Conservation (phyloP, 1,140 invertebrate genomes). For the Harpegnathos saltator region DNA sequence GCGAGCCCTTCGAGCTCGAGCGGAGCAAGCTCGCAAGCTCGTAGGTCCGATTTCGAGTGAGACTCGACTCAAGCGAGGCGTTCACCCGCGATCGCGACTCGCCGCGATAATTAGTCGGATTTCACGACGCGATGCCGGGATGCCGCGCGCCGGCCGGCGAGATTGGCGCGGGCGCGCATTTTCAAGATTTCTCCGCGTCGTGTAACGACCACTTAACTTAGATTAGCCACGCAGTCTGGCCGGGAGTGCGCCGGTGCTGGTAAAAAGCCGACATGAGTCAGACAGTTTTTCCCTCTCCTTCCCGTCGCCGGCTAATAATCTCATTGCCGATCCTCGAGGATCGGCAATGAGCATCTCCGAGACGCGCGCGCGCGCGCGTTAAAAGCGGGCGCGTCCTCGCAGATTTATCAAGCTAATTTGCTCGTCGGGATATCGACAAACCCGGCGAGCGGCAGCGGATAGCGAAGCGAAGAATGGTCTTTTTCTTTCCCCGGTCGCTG, state of each 20-base stretch:
- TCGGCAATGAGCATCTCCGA: constrained; percentile 31
- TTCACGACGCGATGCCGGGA: neutral
- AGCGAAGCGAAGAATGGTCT: neutral
- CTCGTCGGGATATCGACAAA: constrained; percentile 7
- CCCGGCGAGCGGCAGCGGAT: neutral
- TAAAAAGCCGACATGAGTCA: constrained; percentile 66
- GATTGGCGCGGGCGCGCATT: constrained; percentile 44
- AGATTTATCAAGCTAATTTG: constrained; percentile 54
- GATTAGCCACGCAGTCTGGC: constrained; percentile 71
- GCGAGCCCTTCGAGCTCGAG: too few relatives aligned
- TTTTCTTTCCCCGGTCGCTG: neutral
- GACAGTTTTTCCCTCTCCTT: constrained; percentile 9
- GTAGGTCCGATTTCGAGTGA: too few relatives aligned
- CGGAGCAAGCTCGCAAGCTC: too few relatives aligned
- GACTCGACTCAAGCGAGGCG: too few relatives aligned
- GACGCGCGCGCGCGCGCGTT: neutral
- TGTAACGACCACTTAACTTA: constrained; percentile 73
- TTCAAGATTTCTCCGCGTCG: constrained; percentile 61
- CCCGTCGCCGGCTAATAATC: constrained; percentile 47
- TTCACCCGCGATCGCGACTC: too few relatives aligned
- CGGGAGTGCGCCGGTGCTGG: constrained; percentile 41
- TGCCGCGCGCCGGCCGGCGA: neutral
- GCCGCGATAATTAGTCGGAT: neutral
- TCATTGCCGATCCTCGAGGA: constrained; percentile 37
- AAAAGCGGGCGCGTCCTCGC: neutral